These are phyloP conservation scores for Decapterus maruadsi DNA, from an alignment of 2,797 vertebrate genomes.

Conservation along the genomic window DNA sequence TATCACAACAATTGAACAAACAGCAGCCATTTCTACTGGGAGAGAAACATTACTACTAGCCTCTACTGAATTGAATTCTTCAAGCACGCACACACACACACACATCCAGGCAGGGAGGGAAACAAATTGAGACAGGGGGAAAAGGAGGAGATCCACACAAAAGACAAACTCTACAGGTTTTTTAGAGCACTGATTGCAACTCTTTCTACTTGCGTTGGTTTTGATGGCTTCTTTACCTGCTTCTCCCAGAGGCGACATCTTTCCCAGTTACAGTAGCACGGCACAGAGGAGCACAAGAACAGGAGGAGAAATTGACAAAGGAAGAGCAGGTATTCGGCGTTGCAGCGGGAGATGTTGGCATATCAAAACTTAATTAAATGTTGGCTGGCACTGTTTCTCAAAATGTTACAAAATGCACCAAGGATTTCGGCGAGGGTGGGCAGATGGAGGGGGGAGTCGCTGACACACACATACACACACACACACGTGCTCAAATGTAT, in stretches of 20 bases:
- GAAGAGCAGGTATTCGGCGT: slow-evolving; percentile 72
- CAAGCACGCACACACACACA: slow-evolving; percentile 36
- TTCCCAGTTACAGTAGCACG: slow-evolving; percentile 67
- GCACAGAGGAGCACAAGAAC: slow-evolving; percentile 70
- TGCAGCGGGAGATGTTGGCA: slow-evolving; percentile 73
- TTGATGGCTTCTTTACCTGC: slow-evolving; percentile 85
- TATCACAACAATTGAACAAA: slow-evolving; percentile 84
- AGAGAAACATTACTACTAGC: slow-evolving; percentile 75
- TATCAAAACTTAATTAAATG: slow-evolving; percentile 81
- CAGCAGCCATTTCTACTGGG: slow-evolving; percentile 77
- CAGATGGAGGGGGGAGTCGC: slow-evolving; percentile 61
- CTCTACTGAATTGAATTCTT: slow-evolving; percentile 75
- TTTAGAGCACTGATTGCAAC: slow-evolving; percentile 73
- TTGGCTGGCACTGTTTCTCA: slow-evolving; percentile 71
- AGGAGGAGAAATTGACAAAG: slow-evolving; percentile 76
- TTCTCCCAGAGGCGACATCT: slow-evolving; percentile 80
- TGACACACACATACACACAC: slow-evolving; percentile 10
- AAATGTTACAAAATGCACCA: slow-evolving; percentile 72
- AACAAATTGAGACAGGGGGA: slow-evolving; percentile 59
- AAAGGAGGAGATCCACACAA: slow-evolving; percentile 61
- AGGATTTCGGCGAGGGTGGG: slow-evolving; percentile 54
- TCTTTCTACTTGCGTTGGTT: slow-evolving; percentile 75
- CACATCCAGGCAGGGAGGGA: slow-evolving; percentile 24
- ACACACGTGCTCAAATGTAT: neutral
- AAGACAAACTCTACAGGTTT: slow-evolving; percentile 61